Percentiles rank a stretch among this genome's conserved stretches.
phyloP scores from a whole-genome alignment of 2,888 invertebrate genomes.

The Carpatolechia fugitivella region DNA sequence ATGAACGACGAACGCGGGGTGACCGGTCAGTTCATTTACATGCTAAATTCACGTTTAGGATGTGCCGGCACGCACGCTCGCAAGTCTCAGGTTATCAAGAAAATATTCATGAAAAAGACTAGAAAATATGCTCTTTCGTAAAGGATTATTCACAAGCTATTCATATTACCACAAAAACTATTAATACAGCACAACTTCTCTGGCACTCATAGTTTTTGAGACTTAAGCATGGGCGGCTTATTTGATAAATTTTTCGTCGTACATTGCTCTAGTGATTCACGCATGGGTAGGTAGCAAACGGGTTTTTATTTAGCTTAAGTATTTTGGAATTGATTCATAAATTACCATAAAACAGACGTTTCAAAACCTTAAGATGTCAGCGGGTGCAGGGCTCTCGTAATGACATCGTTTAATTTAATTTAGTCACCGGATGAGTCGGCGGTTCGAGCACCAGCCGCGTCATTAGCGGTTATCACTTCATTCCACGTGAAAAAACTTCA shows the following conservation, averaged over 20 bases:
- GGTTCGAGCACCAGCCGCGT: constrained; percentile 45
- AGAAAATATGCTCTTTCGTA: neutral
- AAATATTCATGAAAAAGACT: constrained; percentile 16
- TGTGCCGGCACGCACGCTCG: constrained; percentile 72
- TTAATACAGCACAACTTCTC: neutral
- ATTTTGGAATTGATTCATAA: no score
- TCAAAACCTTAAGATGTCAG: neutral
- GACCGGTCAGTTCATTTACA: constrained; percentile 68
- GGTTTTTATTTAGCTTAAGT: no score
- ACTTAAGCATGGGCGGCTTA: no score
- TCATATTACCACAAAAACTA: neutral
- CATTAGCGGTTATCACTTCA: constrained; percentile 80
- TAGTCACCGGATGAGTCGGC: constrained; percentile 65
- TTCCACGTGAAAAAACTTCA: constrained; percentile 79
- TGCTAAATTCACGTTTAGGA: constrained; percentile 75
- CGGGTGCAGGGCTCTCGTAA: constrained; percentile 17
- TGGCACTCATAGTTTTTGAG: neutral
- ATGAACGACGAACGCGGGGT: constrained; percentile 49
- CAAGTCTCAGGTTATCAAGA: constrained; percentile 49
- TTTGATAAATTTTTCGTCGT: no score
- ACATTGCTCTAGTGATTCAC: no score
- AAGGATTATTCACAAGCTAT: neutral
- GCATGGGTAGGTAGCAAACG: no score
- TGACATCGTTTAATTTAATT: constrained; percentile 45
- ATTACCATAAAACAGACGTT: neutral